Evolutionary conservation across 2,797 vertebrate genomes (phyloP), one percentile per base, ranked within the genome.

Genomic region (Macropodus opercularis): DNA sequence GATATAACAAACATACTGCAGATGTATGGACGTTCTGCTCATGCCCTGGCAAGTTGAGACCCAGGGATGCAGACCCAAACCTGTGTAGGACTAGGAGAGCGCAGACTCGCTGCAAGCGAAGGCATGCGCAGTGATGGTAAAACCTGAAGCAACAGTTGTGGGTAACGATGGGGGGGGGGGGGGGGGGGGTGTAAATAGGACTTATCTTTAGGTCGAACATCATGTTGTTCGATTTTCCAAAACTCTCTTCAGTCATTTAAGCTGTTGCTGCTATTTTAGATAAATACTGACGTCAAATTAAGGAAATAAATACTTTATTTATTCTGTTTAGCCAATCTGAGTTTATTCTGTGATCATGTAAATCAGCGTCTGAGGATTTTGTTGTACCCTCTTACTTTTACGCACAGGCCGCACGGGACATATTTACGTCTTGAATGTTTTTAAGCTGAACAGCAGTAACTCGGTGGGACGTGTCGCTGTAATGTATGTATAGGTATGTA

Each of bases 71-170:
- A 27, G 40, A 3, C 23, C 19, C 15, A 2, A 17, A 36, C 62
- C 54, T 66, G 60, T 40, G 52, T 41, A 46, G 61, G 58, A 51
- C 40, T 47, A 23, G 27, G 3, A 52, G 35, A 22, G 77, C 41
- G 38, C 69, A 76, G 69, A 56, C 48, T 53, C 42, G 27, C 47
- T 31, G 48, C 55, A 41, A 51, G 35, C 46, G 27, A 4, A 57
- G 77, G 82, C 87, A 84, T 87, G 87, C 85, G 83, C 86, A 65
- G 11, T 60, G 50, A 2, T 2, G 32, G 22, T 27, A 54, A 63
- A 72, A 65, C 59, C 71, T 57, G 19, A 51, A 47, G 61, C 73
- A 83, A 84, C 73, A 82, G 69, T 72, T 80, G 58, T 65, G 53
- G 21, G 56, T 14, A 48, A n/a, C 21, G 35, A 23, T 6, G 51